Base-by-base conservation (phyloP, 2,888 invertebrate species). In the Diloba caeruleocephala region DNA sequence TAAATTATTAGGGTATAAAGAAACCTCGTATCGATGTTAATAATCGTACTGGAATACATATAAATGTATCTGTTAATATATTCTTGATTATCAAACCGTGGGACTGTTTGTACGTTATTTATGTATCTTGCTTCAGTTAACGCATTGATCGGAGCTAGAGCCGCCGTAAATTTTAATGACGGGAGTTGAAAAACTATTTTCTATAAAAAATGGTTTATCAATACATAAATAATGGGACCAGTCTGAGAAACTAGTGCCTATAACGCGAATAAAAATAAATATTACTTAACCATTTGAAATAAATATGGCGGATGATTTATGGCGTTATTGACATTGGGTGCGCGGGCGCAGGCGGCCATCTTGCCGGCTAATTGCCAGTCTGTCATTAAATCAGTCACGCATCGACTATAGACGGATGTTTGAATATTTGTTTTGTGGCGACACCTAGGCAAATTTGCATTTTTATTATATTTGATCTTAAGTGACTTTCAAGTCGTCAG, bases 251-350 rank as follows among this genome's bases (percentile, higher is more conserved):
- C 71, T 70, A 72, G 67, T 73, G 69, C 72, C 68, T 68, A 74
- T 64, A 79, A 74, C 58, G 63, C 61, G 74, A 77, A 81, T 76
- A 83, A 81, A 84, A 84, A 81, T 82, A 82, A 81, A 81, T 76
- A 81, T 79, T 80, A 78, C 74, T 79, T 79, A 77, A 82, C 70
- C 78, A 81, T 81, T 84, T 78, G 81, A 84, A 89, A 89, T 87
- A 86, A 90, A 89, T 82, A 90, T 91, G 88, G 89, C 90, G 87
- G 83, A 85, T 92, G 90, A 92, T 89, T 85, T 85, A 89, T 84
- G 77, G 78, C 84, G 83, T 64, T 88, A 89, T 89, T 89, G 89
- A 89, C 90, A 89, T 82, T 86, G 85, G 74, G 57, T 78, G 86
- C 87, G 88, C 86, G 81, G 81, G 83, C 85, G 84, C 83, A 62